phyloP scores from a whole-genome alignment of 1,140 invertebrate species.

The Vanessa tameamea region DNA sequence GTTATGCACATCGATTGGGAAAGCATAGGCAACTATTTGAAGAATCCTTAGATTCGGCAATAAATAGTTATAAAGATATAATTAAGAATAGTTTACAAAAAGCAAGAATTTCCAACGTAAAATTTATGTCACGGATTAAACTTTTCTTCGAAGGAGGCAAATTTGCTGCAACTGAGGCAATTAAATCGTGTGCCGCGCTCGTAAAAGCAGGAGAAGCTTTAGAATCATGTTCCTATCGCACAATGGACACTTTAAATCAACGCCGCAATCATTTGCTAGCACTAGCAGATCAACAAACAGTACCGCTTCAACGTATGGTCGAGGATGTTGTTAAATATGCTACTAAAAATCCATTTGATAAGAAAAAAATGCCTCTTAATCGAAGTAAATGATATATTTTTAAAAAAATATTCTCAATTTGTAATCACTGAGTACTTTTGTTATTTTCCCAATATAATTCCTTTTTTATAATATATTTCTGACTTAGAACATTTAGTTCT shows the following conservation, averaged over 20 bases:
- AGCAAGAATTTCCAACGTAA: constrained; percentile 56
- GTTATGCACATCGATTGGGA: constrained; percentile 54
- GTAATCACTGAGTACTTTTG: no score
- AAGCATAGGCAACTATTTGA: constrained; percentile 55
- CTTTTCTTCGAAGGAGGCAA: constrained; percentile 60
- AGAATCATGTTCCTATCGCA: constrained; percentile 44
- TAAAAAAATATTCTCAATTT: background rate
- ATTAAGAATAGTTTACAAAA: constrained; percentile 51
- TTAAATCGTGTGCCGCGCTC: constrained; percentile 45
- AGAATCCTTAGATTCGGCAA: constrained; percentile 50
- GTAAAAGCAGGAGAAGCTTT: constrained; percentile 53
- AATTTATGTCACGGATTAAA: constrained; percentile 56
- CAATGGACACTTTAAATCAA: constrained; percentile 48
- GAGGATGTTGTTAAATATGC: constrained; percentile 46
- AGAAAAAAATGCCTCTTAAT: constrained; percentile 39
- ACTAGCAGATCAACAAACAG: constrained; percentile 52
- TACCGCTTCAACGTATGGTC: constrained; percentile 44
- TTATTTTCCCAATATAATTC: no score
- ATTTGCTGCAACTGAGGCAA: constrained; percentile 54
- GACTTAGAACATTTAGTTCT: no score
- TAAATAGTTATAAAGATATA: constrained; percentile 48
- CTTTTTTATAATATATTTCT: background rate
- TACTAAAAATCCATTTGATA: constrained; percentile 36
- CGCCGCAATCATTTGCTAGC: constrained; percentile 49
- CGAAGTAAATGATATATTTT: constrained; percentile 41